These are phyloP conservation scores for Drosophila ironensis DNA, from an alignment of 1,140 invertebrate species.

Conservation along the genomic window DNA sequence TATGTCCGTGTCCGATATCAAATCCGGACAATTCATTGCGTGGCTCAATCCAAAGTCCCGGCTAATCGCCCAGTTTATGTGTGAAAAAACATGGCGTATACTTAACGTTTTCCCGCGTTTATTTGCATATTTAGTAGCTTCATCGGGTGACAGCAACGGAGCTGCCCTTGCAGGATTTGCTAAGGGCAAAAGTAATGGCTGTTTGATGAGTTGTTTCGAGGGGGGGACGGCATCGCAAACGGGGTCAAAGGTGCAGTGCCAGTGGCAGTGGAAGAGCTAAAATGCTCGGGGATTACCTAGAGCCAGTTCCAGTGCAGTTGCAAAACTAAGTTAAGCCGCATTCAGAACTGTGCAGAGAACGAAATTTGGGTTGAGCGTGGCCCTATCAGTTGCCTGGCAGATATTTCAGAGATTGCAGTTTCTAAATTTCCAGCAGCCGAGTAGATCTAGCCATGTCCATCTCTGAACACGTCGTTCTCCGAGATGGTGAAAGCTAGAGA, in stretches of 20 bases:
- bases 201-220: constrained; percentile 46
- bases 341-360: constrained; percentile 32
- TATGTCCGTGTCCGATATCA: constrained; percentile 35
- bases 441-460: no score
- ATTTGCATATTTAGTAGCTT: constrained; percentile 74
- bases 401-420: no score
- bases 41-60: constrained; percentile 28
- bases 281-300: constrained; percentile 62
- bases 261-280: constrained; percentile 68
- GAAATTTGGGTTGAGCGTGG: constrained; percentile 5
- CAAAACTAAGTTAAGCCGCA: constrained; percentile 27
- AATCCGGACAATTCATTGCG: constrained; percentile 19
- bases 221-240: background rate
- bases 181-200: constrained; percentile 50
- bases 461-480: no score
- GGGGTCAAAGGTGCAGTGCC: constrained; percentile 68
- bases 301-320: constrained; percentile 41
- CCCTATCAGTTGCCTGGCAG: no score
- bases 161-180: constrained; percentile 57
- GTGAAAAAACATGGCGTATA: constrained; percentile 59
- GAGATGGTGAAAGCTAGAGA: no score
- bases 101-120: constrained; percentile 36
- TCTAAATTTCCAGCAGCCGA: no score
- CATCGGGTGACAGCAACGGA: constrained; percentile 57
- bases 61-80: constrained; percentile 54